phyloP scores from a whole-genome alignment of 2,888 invertebrate genomes.

The Meganola albula region DNA sequence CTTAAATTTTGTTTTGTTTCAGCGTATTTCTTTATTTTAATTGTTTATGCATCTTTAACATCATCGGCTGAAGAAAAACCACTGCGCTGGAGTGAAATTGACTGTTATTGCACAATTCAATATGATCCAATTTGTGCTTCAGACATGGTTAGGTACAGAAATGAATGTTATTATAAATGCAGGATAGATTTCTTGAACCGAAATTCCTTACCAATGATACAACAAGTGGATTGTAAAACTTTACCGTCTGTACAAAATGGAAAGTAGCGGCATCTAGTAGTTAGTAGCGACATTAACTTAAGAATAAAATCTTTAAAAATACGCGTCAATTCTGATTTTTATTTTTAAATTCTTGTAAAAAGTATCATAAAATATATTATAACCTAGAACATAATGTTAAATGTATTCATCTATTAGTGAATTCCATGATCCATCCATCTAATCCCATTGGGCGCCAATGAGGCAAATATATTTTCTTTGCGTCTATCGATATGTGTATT shows the following conservation, averaged over 20 bases:
- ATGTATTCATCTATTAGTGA: too few species aligned
- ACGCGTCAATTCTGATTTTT: too few species aligned
- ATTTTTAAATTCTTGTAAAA: too few species aligned
- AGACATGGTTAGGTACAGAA: slow-evolving; percentile 32
- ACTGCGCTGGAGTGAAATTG: slow-evolving; percentile 22
- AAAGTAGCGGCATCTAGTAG: slow-evolving; percentile 5
- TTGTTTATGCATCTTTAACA: slow-evolving; percentile 6
- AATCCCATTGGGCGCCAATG: too few species aligned
- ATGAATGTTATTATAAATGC: slow-evolving; percentile 36
- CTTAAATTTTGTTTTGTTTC: too few species aligned
- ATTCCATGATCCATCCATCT: too few species aligned
- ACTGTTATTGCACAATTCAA: slow-evolving; percentile 36
- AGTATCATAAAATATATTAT: too few species aligned
- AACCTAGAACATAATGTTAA: too few species aligned
- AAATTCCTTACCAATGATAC: slow-evolving; percentile 17
- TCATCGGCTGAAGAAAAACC: slow-evolving; percentile 5
- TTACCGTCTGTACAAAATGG: slow-evolving; percentile 14
- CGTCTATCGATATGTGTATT: too few species aligned
- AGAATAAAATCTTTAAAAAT: too few species aligned
- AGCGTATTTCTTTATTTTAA: neutral
- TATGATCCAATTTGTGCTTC: slow-evolving; percentile 41
- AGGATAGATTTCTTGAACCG: slow-evolving; percentile 22
- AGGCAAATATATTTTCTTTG: too few species aligned
- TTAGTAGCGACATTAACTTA: too few species aligned
- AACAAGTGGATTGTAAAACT: slow-evolving; percentile 24